Percentiles rank a stretch among this genome's conserved stretches.
These are phyloP conservation scores for Nemoura dubitans DNA, from an alignment of 2,888 invertebrate genomes.

Conservation along the genomic window DNA sequence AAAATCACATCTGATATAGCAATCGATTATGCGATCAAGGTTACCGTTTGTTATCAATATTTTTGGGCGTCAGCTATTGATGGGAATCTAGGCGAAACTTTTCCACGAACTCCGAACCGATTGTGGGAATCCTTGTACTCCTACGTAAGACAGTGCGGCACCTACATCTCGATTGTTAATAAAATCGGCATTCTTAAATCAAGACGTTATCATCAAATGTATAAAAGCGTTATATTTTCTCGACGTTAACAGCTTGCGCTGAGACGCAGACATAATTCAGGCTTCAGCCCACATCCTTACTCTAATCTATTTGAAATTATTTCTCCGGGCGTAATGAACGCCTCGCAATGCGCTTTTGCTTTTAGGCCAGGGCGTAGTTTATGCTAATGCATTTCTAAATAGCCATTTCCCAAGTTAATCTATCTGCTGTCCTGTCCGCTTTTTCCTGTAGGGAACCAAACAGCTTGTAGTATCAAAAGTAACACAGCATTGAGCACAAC, in stretches of 20 bases:
- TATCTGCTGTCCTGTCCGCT: not conserved
- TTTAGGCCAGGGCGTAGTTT: not conserved
- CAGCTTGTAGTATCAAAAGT: not conserved
- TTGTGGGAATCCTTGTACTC: not conserved
- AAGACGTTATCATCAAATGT: not conserved
- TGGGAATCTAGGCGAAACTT: not conserved
- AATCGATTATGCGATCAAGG: not conserved
- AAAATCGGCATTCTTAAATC: not conserved
- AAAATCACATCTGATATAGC: not conserved
- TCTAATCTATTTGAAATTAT: not conserved
- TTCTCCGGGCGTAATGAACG: not conserved
- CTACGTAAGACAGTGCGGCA: not conserved
- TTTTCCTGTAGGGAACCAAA: not conserved
- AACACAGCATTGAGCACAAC: not conserved
- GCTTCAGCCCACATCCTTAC: not conserved
- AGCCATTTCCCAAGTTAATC: slow-evolving; percentile 12
- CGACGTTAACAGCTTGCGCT: not conserved
- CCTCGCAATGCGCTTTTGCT: not conserved
- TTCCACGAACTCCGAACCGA: not conserved
- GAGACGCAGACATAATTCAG: not conserved
- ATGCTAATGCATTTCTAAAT: slow-evolving; percentile 5
- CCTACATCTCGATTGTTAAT: not conserved
- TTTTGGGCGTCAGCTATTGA: not conserved
- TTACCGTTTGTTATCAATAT: not conserved
- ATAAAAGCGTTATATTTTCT: not conserved